Base-by-base conservation (phyloP, 2,797 vertebrate species). In the Hybognathus amarus region DNA sequence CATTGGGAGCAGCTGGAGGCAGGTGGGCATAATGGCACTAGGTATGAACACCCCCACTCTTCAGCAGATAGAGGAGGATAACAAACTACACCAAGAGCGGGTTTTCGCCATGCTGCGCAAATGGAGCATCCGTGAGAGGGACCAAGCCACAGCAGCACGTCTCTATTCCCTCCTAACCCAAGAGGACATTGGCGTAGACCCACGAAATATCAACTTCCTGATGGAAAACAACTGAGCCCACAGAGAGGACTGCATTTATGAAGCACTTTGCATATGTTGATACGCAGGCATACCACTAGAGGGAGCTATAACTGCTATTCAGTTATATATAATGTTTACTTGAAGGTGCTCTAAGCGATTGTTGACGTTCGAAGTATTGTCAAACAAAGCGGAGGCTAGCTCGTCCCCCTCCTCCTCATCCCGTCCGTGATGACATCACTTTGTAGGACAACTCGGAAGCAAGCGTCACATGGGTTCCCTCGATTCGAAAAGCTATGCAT, bases 1-100 rank as follows among this genome's bases (percentile, higher is more conserved):
- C 1, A 82, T 95, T 1, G 93, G 94, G 3, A 87, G 0, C 50
- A 85, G 86, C 22, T 95, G 95, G 95, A 93, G 45, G 87, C 89
- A 93, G 83, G 91, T 96, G 2, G 94, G 93, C 77, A 89, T 88
- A 66, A 20, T 87, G 86, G 92, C 89, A 36, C 90, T 96, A 73
- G 87, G 84, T 5, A 82, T 95, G 84, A 5, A 84, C 8, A 86
- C 83, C 33, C 88, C 91, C 6, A 91, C 76, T 45, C 89, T 96
- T 89, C 93, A 96, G 74, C 93, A 95, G 85, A 91, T 95, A 10
- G 91, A 91, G 79, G 94, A 90, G 74, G 92, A 96, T 64, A 79
- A 94, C 52, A 81, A 78, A 0, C 8, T 3, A 1, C 92, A 91
- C 0, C 83, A 77, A 50, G 92, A 94, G 63, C 90, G 90, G 9